Conservation (phyloP, 2,888 invertebrate species). For the Imbricaverruca yamaguchii region DNA sequence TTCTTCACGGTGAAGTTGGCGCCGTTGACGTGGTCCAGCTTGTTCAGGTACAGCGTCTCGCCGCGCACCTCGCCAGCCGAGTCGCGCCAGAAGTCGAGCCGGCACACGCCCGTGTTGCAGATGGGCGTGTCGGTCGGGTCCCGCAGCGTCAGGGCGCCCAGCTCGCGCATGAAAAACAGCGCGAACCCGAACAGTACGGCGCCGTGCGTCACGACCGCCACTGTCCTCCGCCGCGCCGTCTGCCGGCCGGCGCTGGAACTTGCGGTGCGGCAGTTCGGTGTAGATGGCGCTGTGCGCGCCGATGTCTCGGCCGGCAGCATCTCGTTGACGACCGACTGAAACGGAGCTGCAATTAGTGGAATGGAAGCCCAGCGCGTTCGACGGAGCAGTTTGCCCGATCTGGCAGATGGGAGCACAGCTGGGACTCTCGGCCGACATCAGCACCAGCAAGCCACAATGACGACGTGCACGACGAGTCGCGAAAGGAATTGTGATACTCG, state of each 20-base stretch:
- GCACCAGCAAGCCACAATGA: too few species aligned
- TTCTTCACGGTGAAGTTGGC: neutral
- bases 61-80: neutral
- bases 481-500: too few species aligned
- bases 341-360: too few species aligned
- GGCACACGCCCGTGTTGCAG: slow-evolving; percentile 11
- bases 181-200: neutral
- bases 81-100: slow-evolving; percentile 12
- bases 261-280: neutral
- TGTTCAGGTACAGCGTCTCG: neutral
- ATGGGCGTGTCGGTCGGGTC: neutral
- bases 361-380: too few species aligned
- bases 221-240: neutral
- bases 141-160: neutral
- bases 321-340: slow-evolving; percentile 1
- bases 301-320: neutral
- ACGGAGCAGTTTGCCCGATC: too few species aligned
- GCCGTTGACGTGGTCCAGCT: slow-evolving; percentile 7
- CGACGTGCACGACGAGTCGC: too few species aligned
- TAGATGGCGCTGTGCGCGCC: neutral
- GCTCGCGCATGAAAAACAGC: neutral
- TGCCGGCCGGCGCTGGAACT: neutral
- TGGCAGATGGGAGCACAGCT: too few species aligned
- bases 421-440: too few species aligned
- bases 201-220: neutral